Conservation (phyloP, 2,797 vertebrate genomes). For the Muscicapa comitata region DNA sequence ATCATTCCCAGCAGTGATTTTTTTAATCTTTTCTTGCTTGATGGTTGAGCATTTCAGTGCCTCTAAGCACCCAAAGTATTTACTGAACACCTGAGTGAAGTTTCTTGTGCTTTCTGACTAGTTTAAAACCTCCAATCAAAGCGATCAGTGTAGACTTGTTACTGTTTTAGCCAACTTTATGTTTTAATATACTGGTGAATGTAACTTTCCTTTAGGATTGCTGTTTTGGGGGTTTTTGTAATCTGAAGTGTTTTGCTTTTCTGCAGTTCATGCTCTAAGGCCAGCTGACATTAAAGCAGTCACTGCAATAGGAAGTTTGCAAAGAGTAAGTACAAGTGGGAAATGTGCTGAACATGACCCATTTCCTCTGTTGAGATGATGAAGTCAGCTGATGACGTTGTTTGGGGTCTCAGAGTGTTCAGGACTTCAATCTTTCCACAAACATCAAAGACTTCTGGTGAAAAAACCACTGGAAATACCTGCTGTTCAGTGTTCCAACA, state of each 20-base stretch:
- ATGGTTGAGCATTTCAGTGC: background rate
- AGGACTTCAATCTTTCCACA: background rate
- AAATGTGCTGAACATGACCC: background rate
- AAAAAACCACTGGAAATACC: slow-evolving; percentile 32
- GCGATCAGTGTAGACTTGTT: background rate
- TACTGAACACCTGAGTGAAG: background rate
- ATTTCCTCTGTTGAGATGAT: background rate
- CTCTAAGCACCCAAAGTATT: background rate
- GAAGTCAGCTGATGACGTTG: background rate
- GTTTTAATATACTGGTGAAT: background rate
- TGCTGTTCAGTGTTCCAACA: background rate
- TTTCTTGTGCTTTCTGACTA: background rate
- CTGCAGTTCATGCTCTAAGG: slow-evolving; percentile 73
- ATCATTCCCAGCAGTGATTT: background rate
- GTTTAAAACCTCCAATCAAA: background rate
- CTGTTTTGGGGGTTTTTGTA: background rate
- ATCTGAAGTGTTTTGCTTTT: background rate
- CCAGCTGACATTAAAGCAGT: slow-evolving; percentile 74
- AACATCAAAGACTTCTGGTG: slow-evolving; percentile 1
- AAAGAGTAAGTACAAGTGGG: slow-evolving; percentile 64
- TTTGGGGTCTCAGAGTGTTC: background rate
- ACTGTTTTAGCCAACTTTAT: background rate
- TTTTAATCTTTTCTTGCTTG: background rate
- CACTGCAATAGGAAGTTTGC: slow-evolving; percentile 67
- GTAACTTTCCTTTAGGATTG: background rate